These are phyloP conservation scores for Drosophila colorata DNA, from an alignment of 2,888 invertebrate genomes.

Conservation along the genomic window DNA sequence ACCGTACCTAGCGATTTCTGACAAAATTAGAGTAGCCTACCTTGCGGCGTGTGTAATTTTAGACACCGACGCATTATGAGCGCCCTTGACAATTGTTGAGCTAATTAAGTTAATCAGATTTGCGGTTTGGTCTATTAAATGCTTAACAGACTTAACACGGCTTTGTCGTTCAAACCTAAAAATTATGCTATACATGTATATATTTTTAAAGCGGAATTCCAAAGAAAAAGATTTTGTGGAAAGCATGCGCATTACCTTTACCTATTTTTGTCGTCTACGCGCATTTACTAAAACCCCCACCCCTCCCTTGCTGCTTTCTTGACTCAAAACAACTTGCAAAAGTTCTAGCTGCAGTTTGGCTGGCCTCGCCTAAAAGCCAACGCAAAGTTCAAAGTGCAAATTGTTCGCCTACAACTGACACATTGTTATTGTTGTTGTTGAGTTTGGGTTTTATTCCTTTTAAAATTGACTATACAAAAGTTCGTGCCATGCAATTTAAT, in stretches of 20 bases:
- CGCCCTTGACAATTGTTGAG: constrained; percentile 22
- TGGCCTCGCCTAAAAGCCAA: not conserved
- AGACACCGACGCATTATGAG: constrained; percentile 12
- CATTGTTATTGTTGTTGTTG: constrained; percentile 13
- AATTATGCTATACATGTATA: constrained; percentile 7
- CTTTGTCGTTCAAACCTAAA: not conserved
- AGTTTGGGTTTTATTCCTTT: not conserved
- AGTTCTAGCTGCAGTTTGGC: constrained; percentile 11
- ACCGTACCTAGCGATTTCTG: not conserved
- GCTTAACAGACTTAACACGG: not conserved
- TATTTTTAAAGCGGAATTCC: constrained; percentile 1
- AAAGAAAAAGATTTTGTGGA: constrained; percentile 3
- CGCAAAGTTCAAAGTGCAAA: constrained; percentile 61
- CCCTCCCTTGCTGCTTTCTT: not conserved
- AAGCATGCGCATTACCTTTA: not conserved
- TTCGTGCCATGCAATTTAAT: constrained; percentile 44
- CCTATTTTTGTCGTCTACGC: not conserved
- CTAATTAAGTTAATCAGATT: constrained; percentile 39
- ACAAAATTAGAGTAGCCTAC: constrained; percentile 3
- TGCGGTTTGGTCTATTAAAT: constrained; percentile 8
- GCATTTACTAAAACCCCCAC: not conserved
- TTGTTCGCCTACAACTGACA: constrained; percentile 19
- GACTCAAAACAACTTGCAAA: constrained; percentile 1
- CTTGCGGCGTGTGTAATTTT: constrained; percentile 25
- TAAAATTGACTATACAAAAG: constrained; percentile 43